Evolutionary conservation across 2,113 vertebrate genomes (phyloP).

Genomic region (Accipiter cooperii): DNA sequence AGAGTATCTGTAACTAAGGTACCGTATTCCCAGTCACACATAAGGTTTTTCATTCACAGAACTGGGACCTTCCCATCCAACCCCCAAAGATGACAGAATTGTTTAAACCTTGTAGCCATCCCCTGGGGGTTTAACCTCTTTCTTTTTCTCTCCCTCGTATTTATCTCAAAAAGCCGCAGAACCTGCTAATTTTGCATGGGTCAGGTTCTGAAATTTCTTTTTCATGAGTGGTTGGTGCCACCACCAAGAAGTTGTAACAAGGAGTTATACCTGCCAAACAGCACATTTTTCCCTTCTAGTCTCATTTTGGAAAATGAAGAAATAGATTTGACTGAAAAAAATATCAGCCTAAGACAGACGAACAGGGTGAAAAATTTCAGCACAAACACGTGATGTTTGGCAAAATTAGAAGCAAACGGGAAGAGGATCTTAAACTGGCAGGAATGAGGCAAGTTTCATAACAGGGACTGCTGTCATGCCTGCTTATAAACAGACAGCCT

Average conservation of each 20-base stretch:
- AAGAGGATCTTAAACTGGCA: neutral
- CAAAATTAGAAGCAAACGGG: constrained; percentile 16
- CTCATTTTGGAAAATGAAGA: neutral
- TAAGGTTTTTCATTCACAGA: neutral
- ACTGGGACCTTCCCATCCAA: neutral
- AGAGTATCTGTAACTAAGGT: neutral
- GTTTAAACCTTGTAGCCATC: neutral
- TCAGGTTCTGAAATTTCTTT: neutral
- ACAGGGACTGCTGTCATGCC: neutral
- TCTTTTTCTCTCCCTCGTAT: neutral
- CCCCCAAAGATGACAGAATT: neutral
- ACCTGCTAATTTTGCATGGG: neutral
- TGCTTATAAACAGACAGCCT: neutral
- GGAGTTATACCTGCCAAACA: neutral
- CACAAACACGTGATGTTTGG: neutral
- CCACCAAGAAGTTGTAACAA: neutral
- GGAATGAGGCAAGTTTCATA: neutral
- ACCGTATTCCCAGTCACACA: neutral
- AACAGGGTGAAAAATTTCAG: neutral
- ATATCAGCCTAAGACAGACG: neutral
- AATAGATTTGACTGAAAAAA: neutral
- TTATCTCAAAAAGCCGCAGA: neutral
- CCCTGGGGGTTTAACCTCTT: neutral
- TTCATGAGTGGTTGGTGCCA: neutral
- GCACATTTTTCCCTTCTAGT: neutral